These are phyloP conservation scores for Camptogramma bilineatum DNA, from an alignment of 2,888 invertebrate genomes.

Conservation along the genomic window DNA sequence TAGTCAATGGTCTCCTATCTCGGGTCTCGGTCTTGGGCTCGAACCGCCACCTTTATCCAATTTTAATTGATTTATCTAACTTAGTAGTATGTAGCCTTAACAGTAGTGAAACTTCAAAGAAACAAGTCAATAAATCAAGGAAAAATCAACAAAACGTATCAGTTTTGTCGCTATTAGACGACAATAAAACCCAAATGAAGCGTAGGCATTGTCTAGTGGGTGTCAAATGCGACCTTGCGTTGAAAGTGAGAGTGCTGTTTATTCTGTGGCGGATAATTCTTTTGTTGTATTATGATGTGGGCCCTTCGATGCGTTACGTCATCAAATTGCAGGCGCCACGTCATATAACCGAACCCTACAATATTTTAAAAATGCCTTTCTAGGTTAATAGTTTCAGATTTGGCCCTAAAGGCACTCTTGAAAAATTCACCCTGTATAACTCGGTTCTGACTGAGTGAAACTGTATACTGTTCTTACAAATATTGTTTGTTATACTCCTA, in stretches of 20 bases:
- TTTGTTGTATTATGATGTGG: slow-evolving; percentile 50
- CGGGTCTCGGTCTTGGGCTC: too few species aligned
- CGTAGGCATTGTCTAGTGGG: slow-evolving; percentile 63
- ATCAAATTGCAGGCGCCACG: slow-evolving; percentile 14
- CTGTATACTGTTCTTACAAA: too few species aligned
- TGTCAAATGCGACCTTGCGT: slow-evolving; percentile 61
- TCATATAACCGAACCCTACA: slow-evolving; percentile 1
- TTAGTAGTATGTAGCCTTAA: too few species aligned
- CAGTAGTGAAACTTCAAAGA: neutral
- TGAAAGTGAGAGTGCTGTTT: slow-evolving; percentile 63
- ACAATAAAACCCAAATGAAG: slow-evolving; percentile 47
- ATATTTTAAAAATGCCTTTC: too few species aligned
- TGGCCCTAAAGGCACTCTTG: too few species aligned
- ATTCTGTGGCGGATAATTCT: slow-evolving; percentile 51
- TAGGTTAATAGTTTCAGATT: too few species aligned
- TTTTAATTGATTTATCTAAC: too few species aligned
- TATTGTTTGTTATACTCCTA: too few species aligned
- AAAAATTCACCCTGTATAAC: too few species aligned
- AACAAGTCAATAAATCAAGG: neutral
- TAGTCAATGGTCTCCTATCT: too few species aligned
- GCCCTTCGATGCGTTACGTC: slow-evolving; percentile 50
- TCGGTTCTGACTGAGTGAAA: too few species aligned
- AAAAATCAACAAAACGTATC: slow-evolving; percentile 1
- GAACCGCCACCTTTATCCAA: too few species aligned
- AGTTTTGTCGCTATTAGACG: slow-evolving; percentile 43